Evolutionary conservation across 2,797 vertebrate species (phyloP).

Genomic region (Chaenodraco wilsoni): DNA sequence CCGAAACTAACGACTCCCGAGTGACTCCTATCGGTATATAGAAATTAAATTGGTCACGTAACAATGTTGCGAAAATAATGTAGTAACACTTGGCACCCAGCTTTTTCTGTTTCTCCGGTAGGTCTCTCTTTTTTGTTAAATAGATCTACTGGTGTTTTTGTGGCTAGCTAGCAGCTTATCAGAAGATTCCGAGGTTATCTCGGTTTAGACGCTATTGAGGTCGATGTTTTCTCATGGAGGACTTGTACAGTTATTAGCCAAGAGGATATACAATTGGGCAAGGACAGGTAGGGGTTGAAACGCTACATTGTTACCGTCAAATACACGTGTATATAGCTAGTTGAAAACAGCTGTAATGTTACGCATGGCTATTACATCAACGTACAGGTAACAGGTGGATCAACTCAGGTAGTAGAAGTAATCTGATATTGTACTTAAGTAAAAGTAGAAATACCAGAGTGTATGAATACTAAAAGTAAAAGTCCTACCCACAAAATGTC

Average conservation of each 20-base stretch:
- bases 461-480: too few relatives aligned
- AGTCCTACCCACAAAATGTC: too few relatives aligned
- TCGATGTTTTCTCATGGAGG: slow-evolving; percentile 66
- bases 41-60: background rate
- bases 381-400: background rate
- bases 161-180: background rate
- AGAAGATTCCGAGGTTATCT: background rate
- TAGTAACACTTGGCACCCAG: background rate
- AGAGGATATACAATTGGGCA: slow-evolving; percentile 53
- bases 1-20: slow-evolving; percentile 8
- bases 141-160: slow-evolving; percentile 7
- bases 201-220: background rate
- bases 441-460: too few relatives aligned
- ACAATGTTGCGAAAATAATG: slow-evolving; percentile 48
- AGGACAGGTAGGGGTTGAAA: slow-evolving; percentile 59
- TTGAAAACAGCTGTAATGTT: too few relatives aligned
- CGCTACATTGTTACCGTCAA: fast-evolving
- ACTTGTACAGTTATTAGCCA: slow-evolving; percentile 47
- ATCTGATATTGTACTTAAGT: too few relatives aligned
- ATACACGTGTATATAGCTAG: background rate
- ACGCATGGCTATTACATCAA: background rate
- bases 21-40: slow-evolving; percentile 1
- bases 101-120: slow-evolving; percentile 22
- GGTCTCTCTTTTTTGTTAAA: background rate
- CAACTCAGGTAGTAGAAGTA: too few relatives aligned